Base-by-base conservation (phyloP, 2,113 vertebrate species). In the Psettodes erumei region DNA sequence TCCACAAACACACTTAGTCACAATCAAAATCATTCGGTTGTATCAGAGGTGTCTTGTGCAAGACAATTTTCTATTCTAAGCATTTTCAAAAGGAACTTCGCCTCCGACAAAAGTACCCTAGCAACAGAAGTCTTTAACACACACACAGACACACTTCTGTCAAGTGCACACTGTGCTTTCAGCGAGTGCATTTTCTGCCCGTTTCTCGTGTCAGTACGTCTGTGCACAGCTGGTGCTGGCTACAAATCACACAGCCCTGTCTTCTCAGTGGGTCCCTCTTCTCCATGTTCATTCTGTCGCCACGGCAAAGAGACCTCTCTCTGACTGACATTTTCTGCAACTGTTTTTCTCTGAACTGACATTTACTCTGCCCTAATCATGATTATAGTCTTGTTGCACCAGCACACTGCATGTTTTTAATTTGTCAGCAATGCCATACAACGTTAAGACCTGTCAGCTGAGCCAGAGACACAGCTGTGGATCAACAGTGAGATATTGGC, bases 171-270 rank as follows among this genome's bases (percentile, higher is more conserved):
- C 10, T 61, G 32, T 74, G 75, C 66, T 76, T 71, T 60, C 37
- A 47, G 18, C 0, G 19, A 68, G 45, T 47, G 21, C 56, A 38
- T 65, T 64, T 74, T 13, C 72, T 51, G 60, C 35, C 66, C 63
- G 8, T 12, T 50, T 3, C 0, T 55, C 37, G 11, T 77, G 79
- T 71, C 69, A 54, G 53, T 64, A 40, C 32, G 40, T 32, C 16
- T 78, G 59, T 35, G 71, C 85, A 77, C 81, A 86, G 88, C 81
- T 81, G 78, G 72, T 62, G 71, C 21, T 48, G 47, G 51, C 62
- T 73, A n/a, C 72, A 65, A 60, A 84, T 82, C 75, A 72, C 53
- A 78, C 56, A 32, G 28, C 27, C 47, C 42, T 55, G 40, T 77
- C 81, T 43, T n/a, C 68, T 61, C 55, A 71, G 59, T 25, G 58